These are phyloP conservation scores for Xiphorhynchus elegans DNA, from an alignment of 2,113 vertebrate species.

Conservation along the genomic window DNA sequence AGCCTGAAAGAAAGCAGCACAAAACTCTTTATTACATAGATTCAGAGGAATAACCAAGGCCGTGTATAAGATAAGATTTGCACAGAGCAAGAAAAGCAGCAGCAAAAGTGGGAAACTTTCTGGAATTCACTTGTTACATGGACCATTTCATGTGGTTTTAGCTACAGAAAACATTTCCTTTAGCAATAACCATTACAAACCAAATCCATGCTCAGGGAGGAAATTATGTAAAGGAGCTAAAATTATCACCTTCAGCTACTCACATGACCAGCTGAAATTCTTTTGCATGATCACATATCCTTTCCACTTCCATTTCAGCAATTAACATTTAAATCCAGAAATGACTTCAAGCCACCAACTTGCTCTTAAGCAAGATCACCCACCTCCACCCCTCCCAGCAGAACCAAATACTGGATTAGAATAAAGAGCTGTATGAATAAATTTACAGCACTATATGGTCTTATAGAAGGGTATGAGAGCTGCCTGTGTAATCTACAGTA, in stretches of 20 bases:
- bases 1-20: slow-evolving; percentile 16
- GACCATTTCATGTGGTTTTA: neutral
- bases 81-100: neutral
- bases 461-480: neutral
- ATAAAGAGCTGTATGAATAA: neutral
- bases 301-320: neutral
- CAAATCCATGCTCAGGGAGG: slow-evolving; percentile 11
- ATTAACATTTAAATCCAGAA: neutral
- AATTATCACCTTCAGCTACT: neutral
- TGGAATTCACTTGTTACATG: neutral
- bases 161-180: slow-evolving; percentile 12
- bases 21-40: neutral
- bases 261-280: neutral
- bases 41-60: neutral
- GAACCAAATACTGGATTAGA: neutral
- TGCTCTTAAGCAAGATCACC: neutral
- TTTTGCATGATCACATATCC: neutral
- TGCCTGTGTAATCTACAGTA: neutral
- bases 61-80: neutral
- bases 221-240: slow-evolving; percentile 35
- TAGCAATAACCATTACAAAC: slow-evolving; percentile 23
- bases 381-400: neutral
- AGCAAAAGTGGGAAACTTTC: neutral
- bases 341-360: neutral
- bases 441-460: neutral